These are phyloP conservation scores for Strongylocentrotus purpuratus DNA, from an alignment of 35 echinoderm and acorn worm genomes.

Conservation along the genomic window DNA sequence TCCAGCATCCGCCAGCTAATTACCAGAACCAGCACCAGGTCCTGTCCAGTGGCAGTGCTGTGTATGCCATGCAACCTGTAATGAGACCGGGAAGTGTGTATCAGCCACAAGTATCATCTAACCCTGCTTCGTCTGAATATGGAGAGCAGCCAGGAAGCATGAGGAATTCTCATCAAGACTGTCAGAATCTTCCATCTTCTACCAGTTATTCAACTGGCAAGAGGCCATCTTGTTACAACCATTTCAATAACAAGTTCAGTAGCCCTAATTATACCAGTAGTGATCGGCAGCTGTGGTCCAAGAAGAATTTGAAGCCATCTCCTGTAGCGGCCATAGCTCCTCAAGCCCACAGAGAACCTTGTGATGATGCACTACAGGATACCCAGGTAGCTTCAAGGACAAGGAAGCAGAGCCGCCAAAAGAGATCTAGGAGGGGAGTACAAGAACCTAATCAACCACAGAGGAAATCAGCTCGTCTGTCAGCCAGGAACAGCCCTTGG, in stretches of 20 bases:
- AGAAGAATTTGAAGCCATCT: conserved; percentile 56
- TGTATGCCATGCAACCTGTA: neutral
- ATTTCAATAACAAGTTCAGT: conserved; percentile 28
- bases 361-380: neutral
- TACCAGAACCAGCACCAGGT: neutral
- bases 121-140: neutral
- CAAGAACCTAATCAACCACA: neutral
- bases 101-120: neutral
- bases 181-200: neutral
- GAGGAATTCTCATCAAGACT: neutral
- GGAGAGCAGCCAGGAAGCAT: neutral
- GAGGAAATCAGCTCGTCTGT: conserved; percentile 36
- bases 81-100: neutral
- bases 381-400: neutral
- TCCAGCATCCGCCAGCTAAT: neutral
- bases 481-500: conserved; percentile 4
- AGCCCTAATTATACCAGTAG: conserved; percentile 36
- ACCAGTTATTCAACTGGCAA: neutral
- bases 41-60: neutral
- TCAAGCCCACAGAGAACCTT: conserved; percentile 48
- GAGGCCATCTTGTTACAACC: neutral
- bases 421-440: neutral
- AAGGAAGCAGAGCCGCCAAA: neutral
- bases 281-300: conserved; percentile 16
- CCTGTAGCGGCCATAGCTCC: conserved; percentile 64